These are phyloP conservation scores for Hydrotaea diabolus DNA, from an alignment of 2,888 invertebrate species.

Conservation along the genomic window DNA sequence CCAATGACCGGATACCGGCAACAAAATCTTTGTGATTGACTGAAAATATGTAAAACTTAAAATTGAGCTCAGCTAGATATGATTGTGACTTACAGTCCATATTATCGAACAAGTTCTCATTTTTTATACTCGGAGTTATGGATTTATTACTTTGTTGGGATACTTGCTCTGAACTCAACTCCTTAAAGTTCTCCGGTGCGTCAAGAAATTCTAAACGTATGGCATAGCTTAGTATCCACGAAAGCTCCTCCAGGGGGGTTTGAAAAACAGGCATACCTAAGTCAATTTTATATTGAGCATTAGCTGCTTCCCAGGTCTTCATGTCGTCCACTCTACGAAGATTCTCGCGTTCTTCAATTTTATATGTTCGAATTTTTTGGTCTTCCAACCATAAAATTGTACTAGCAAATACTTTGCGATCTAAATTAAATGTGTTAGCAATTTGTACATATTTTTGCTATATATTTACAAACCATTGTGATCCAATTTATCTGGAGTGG, in stretches of 20 bases:
- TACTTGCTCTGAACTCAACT: slow-evolving; percentile 84
- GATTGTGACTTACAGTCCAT: slow-evolving; percentile 87
- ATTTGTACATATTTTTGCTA: background rate
- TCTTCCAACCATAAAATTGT: slow-evolving; percentile 95
- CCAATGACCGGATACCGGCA: slow-evolving; percentile 89
- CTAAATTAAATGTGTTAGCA: slow-evolving; percentile 82
- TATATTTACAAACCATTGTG: slow-evolving; percentile 83
- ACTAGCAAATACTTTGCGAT: slow-evolving; percentile 89
- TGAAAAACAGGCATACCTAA: slow-evolving; percentile 87
- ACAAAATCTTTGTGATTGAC: slow-evolving; percentile 92
- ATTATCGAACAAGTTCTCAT: slow-evolving; percentile 91
- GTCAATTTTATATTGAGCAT: slow-evolving; percentile 88
- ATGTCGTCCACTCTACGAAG: slow-evolving; percentile 86
- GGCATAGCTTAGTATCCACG: slow-evolving; percentile 93
- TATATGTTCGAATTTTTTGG: slow-evolving; percentile 94
- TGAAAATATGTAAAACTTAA: slow-evolving; percentile 77
- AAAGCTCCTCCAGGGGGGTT: slow-evolving; percentile 86
- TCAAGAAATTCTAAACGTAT: slow-evolving; percentile 91
- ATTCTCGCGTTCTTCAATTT: slow-evolving; percentile 89
- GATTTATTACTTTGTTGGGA: slow-evolving; percentile 83
- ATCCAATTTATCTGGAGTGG: slow-evolving; percentile 87
- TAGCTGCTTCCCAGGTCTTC: slow-evolving; percentile 86
- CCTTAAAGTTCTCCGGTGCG: slow-evolving; percentile 86
- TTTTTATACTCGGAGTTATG: slow-evolving; percentile 87
- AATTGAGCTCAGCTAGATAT: background rate